These are phyloP conservation scores for Hesperia comma DNA, from an alignment of 2,888 invertebrate genomes.

Conservation along the genomic window DNA sequence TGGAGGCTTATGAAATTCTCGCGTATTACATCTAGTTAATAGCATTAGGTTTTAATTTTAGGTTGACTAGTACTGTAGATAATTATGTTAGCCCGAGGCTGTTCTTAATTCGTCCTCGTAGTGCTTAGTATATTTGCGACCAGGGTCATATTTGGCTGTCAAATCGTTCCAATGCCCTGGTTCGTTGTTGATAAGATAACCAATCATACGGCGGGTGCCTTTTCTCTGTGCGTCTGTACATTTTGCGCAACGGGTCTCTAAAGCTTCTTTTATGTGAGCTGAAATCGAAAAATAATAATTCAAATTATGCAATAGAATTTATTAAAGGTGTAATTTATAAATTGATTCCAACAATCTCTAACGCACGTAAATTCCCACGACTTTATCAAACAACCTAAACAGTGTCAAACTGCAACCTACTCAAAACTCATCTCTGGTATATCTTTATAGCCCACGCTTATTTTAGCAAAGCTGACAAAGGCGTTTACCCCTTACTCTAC, in stretches of 20 bases:
- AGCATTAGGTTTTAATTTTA: too few species aligned
- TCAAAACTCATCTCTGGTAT: too few species aligned
- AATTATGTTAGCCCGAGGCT: conserved; percentile 39
- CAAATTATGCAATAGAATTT: too few species aligned
- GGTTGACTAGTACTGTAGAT: not conserved
- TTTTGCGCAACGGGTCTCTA: conserved; percentile 55
- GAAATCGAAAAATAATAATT: conserved; percentile 30
- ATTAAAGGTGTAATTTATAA: too few species aligned
- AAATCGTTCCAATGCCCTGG: conserved; percentile 56
- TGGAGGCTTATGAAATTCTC: not conserved
- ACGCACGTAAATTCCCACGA: too few species aligned
- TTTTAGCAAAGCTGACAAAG: too few species aligned
- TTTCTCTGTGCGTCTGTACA: conserved; percentile 55
- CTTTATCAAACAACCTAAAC: too few species aligned
- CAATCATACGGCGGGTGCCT: conserved; percentile 56
- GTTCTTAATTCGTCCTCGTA: conserved; percentile 55
- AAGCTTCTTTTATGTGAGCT: conserved; percentile 60
- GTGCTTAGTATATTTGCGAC: conserved; percentile 51
- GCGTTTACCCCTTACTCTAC: too few species aligned
- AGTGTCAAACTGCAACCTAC: too few species aligned
- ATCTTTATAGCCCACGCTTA: too few species aligned
- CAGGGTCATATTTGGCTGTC: conserved; percentile 63
- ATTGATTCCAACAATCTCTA: too few species aligned
- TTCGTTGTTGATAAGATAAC: conserved; percentile 61
- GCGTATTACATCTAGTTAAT: not conserved